Percentiles rank a stretch among this genome's conserved stretches.
Conservation (phyloP, 2,113 vertebrate species). For the Perca fluviatilis region DNA sequence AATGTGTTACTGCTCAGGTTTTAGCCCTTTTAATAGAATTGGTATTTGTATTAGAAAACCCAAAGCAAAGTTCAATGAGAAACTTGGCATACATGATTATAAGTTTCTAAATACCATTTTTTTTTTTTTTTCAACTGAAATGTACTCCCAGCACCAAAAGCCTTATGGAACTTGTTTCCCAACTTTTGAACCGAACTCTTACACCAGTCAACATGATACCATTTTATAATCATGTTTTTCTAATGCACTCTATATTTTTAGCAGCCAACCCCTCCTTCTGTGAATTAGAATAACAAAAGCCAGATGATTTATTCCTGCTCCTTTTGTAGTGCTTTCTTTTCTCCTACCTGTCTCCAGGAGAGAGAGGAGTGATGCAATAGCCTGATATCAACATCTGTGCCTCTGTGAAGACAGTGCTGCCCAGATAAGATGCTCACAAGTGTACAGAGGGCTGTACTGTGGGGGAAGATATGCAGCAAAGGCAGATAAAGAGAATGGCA, state of each 20-base stretch:
- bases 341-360: conserved; percentile 56
- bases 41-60: conserved; percentile 15
- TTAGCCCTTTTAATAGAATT: conserved; percentile 1
- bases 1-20: neutral
- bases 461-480: conserved; percentile 26
- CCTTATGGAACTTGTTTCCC: conserved; percentile 3
- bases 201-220: conserved; percentile 14
- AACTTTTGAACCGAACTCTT: conserved; percentile 27
- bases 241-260: conserved; percentile 52
- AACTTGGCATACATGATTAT: neutral
- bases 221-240: conserved; percentile 36
- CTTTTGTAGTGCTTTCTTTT: conserved; percentile 58
- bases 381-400: conserved; percentile 66
- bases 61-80: neutral
- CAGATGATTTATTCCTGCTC: conserved; percentile 63
- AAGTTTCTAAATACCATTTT: neutral
- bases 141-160: neutral
- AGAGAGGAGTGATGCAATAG: conserved; percentile 64
- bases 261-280: conserved; percentile 23
- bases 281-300: conserved; percentile 71
- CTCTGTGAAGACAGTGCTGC: conserved; percentile 46
- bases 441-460: conserved; percentile 32
- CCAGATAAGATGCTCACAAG: conserved; percentile 56
- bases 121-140: conserved; percentile 3
- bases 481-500: conserved; percentile 44